These are phyloP conservation scores for Morpho deidamia DNA, from an alignment of 2,888 invertebrate species.

Conservation along the genomic window DNA sequence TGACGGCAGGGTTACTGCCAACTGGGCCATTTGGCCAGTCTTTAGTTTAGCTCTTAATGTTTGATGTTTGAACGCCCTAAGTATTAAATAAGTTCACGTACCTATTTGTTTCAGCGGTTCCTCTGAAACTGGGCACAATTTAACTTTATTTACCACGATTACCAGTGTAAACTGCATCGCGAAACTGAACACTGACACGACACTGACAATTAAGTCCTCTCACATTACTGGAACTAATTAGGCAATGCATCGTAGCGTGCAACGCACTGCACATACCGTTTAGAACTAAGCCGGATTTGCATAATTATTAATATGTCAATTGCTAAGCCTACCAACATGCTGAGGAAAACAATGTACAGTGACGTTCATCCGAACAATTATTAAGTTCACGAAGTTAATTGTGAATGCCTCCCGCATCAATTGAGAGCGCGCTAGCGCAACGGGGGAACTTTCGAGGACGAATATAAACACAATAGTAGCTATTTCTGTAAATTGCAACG, in stretches of 20 bases:
- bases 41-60: neutral
- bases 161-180: slow-evolving; percentile 72
- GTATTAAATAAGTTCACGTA: slow-evolving; percentile 20
- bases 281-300: slow-evolving; percentile 70
- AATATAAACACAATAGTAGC: slow-evolving; percentile 63
- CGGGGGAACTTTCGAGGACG: slow-evolving; percentile 68
- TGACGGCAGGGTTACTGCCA: too few relatives aligned
- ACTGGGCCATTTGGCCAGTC: too few relatives aligned
- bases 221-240: slow-evolving; percentile 53
- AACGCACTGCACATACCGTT: slow-evolving; percentile 53
- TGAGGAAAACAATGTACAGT: slow-evolving; percentile 60
- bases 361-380: slow-evolving; percentile 58
- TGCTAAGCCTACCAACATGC: slow-evolving; percentile 50
- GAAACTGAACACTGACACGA: slow-evolving; percentile 27
- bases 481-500: slow-evolving; percentile 63
- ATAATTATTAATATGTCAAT: slow-evolving; percentile 63
- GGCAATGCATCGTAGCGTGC: slow-evolving; percentile 67
- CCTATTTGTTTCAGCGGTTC: slow-evolving; percentile 61
- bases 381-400: slow-evolving; percentile 66
- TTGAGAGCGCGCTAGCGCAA: slow-evolving; percentile 54
- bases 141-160: slow-evolving; percentile 69
- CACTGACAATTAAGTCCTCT: slow-evolving; percentile 39
- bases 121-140: slow-evolving; percentile 62
- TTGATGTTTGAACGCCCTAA: too few relatives aligned
- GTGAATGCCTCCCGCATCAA: slow-evolving; percentile 73